phyloP scores from a whole-genome alignment of 1,140 invertebrate species.

The Rhizoglyphus robini region DNA sequence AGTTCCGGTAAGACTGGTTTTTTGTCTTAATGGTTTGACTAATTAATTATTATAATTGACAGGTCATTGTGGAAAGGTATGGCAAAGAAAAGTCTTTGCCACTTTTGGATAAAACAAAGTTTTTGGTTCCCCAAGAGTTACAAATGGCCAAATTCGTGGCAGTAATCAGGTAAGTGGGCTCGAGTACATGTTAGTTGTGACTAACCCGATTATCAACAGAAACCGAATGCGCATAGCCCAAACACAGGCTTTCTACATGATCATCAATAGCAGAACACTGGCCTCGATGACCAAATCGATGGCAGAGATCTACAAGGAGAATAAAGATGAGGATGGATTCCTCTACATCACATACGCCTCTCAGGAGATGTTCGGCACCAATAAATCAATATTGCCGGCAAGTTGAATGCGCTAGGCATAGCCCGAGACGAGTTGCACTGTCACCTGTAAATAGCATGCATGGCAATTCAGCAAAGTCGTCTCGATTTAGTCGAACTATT shows the following conservation, averaged over 20 bases:
- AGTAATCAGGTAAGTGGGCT: conserved; percentile 47
- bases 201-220: conserved; percentile 22
- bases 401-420: too few species aligned
- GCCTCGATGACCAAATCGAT: conserved; percentile 60
- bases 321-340: conserved; percentile 60
- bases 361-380: conserved; percentile 63
- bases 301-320: conserved; percentile 57
- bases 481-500: too few species aligned
- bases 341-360: conserved; percentile 72
- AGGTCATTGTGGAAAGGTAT: conserved; percentile 59
- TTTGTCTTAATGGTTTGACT: neutral
- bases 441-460: neutral
- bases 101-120: conserved; percentile 55
- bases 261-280: conserved; percentile 67
- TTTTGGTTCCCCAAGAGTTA: conserved; percentile 60
- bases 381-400: too few species aligned
- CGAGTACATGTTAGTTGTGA: conserved; percentile 11
- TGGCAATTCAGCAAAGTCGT: neutral
- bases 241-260: conserved; percentile 56
- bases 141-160: conserved; percentile 62
- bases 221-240: conserved; percentile 30
- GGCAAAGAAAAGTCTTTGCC: conserved; percentile 52
- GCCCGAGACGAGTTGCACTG: too few species aligned
- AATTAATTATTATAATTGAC: conserved; percentile 20
- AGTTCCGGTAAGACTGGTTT: conserved; percentile 32